Percentiles rank a stretch among this genome's conserved stretches.
phyloP scores from a whole-genome alignment of 2,113 vertebrate genomes.

The Eretmochelys imbricata region DNA sequence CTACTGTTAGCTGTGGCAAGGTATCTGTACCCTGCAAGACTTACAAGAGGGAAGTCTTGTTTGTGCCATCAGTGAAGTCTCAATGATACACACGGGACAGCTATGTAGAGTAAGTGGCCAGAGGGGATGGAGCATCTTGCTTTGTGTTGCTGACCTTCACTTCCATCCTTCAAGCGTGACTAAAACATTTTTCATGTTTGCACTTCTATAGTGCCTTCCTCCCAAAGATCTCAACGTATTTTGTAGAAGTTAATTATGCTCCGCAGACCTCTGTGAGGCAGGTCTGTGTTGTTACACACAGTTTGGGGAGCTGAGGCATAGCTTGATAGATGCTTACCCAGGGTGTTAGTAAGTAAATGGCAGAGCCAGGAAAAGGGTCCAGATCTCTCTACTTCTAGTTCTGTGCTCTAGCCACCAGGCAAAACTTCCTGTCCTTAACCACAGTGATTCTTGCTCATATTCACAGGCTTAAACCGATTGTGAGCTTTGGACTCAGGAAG shows the following conservation, averaged over 20 bases:
- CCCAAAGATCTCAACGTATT: background rate
- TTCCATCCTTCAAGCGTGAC: background rate
- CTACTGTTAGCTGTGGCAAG: background rate
- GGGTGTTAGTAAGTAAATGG: background rate
- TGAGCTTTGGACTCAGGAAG: background rate
- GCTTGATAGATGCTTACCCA: background rate
- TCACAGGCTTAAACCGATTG: background rate
- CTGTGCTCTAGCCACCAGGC: background rate
- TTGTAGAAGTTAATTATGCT: background rate
- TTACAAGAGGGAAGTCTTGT: fast-evolving
- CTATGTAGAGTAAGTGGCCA: background rate
- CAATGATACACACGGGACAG: background rate
- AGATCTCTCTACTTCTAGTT: background rate
- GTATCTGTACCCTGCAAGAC: background rate
- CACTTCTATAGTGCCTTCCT: background rate
- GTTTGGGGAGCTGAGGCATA: background rate
- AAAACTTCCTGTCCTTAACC: background rate
- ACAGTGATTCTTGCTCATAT: background rate
- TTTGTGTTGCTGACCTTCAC: background rate
- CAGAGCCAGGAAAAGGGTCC: background rate
- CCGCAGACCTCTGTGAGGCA: background rate
- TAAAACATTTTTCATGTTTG: background rate
- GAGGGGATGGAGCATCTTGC: background rate
- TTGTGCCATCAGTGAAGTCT: background rate
- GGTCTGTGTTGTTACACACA: background rate